Percentiles rank a stretch among this genome's conserved stretches.
Conservation (phyloP, 2,888 invertebrate genomes). For the Polia nebulosa region DNA sequence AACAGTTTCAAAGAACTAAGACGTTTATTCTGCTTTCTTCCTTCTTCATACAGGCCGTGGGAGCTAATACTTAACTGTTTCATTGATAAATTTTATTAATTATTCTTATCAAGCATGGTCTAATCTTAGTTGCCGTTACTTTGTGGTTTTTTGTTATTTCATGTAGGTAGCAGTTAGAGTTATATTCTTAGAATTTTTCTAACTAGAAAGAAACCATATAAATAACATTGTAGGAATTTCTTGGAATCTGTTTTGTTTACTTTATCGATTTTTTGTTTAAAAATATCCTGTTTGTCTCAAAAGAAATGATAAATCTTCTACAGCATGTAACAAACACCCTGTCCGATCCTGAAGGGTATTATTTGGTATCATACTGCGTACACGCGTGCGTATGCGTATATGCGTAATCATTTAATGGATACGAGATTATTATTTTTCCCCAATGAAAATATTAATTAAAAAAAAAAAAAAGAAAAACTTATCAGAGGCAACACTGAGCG, state of each 20-base stretch:
- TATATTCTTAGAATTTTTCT: constrained; percentile 8
- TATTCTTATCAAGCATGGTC: constrained; percentile 38
- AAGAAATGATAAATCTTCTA: no score
- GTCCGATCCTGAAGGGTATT: no score
- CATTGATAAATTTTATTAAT: constrained; percentile 44
- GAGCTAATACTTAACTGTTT: constrained; percentile 38
- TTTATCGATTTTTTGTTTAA: background rate
- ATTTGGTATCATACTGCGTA: no score
- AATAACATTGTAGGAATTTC: background rate
- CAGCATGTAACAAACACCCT: no score
- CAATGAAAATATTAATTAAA: no score
- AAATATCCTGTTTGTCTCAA: background rate
- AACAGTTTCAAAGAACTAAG: constrained; percentile 34
- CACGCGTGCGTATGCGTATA: no score
- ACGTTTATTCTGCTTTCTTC: constrained; percentile 36
- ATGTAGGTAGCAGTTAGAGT: background rate
- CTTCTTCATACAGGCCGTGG: constrained; percentile 30
- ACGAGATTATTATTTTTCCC: no score
- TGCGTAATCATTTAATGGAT: no score
- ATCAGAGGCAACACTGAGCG: no score
- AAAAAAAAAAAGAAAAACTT: no score
- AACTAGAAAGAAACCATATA: background rate
- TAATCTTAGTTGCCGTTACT: constrained; percentile 34
- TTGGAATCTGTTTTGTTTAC: constrained; percentile 9
- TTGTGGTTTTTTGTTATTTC: constrained; percentile 20